These are phyloP conservation scores for Coryphaenoides rupestris DNA, from an alignment of 2,113 vertebrate genomes.

Conservation along the genomic window DNA sequence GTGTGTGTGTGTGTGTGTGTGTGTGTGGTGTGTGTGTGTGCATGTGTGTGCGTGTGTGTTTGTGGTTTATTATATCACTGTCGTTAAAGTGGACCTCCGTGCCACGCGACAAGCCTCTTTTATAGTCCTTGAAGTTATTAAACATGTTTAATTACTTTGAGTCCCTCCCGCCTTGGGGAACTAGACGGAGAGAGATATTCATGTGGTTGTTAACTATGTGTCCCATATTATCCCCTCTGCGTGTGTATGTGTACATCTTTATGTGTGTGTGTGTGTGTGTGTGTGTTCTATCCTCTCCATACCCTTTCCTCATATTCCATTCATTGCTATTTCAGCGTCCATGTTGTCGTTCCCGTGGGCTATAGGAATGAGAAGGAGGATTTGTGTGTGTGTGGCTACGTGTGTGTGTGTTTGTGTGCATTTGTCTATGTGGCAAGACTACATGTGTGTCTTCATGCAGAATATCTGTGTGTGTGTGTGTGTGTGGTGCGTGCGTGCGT, in stretches of 20 bases:
- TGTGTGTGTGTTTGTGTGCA: no score
- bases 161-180: conserved; percentile 60
- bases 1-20: no score
- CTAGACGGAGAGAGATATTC: conserved; percentile 30
- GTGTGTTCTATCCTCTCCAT: conserved; percentile 39
- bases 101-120: conserved; percentile 64
- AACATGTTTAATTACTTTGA: conserved; percentile 76
- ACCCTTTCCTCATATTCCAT: conserved; percentile 52
- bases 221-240: background rate
- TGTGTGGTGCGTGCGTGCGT: no score
- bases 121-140: conserved; percentile 74
- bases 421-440: no score
- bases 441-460: no score
- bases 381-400: conserved; percentile 19
- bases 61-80: conserved; percentile 55
- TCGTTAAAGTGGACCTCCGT: conserved; percentile 70
- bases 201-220: no score
- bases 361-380: conserved; percentile 42
- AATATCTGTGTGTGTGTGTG: no score
- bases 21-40: no score
- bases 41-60: no score
- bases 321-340: conserved; percentile 50
- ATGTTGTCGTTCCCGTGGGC: conserved; percentile 33
- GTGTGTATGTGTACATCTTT: background rate
- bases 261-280: conserved; percentile 12